A percentile compares a stretch with the other conserved stretches of the same genome.
These are phyloP conservation scores for Corvus hawaiiensis DNA, from an alignment of 2,113 vertebrate genomes.

Conservation along the genomic window DNA sequence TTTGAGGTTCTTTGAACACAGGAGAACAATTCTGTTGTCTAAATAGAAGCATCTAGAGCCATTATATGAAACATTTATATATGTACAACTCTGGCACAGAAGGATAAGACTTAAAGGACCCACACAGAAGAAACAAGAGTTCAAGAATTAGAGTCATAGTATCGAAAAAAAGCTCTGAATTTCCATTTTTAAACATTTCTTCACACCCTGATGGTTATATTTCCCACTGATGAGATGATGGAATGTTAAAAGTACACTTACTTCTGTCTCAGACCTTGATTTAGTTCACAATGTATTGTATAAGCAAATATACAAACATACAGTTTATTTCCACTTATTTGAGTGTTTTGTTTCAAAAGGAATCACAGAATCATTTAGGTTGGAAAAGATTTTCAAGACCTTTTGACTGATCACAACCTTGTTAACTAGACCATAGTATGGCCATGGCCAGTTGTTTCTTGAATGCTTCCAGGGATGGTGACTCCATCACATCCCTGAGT, in stretches of 20 bases:
- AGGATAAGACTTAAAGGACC: neutral
- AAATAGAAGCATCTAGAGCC: neutral
- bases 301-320: neutral
- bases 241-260: neutral
- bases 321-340: neutral
- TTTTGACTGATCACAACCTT: neutral
- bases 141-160: neutral
- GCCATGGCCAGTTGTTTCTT: fast-evolving
- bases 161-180: neutral
- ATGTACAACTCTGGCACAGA: neutral
- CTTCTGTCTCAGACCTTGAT: neutral
- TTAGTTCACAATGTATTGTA: neutral
- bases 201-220: neutral
- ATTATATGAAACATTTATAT: neutral
- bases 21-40: neutral
- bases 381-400: neutral
- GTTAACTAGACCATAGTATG: neutral
- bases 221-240: neutral
- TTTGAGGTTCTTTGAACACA: neutral
- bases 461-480: neutral
- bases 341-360: neutral
- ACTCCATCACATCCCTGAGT: neutral
- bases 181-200: neutral
- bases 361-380: neutral
- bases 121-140: neutral